phyloP scores from a whole-genome alignment of 2,888 invertebrate species.

The Acrobasis repandana region DNA sequence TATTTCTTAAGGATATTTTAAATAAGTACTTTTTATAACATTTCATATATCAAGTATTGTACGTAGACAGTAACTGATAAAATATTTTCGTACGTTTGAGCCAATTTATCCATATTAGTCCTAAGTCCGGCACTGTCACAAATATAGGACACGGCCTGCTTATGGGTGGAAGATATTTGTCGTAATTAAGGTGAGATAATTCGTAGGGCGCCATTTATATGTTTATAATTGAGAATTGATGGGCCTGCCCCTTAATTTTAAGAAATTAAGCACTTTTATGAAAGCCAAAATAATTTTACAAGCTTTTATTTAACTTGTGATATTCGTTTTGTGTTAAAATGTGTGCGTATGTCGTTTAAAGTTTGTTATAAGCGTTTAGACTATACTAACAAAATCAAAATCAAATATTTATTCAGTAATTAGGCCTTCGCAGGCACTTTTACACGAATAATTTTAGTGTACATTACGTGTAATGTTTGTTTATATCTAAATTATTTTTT shows the following conservation, averaged over 20 bases:
- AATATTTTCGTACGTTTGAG: neutral
- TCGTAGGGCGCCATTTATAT: constrained; percentile 11
- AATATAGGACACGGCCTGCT: constrained; percentile 24
- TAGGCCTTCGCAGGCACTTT: too few relatives aligned
- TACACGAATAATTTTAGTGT: too few relatives aligned
- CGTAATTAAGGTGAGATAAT: constrained; percentile 37
- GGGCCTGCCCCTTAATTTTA: neutral
- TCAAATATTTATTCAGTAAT: too few relatives aligned
- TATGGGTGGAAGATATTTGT: constrained; percentile 39
- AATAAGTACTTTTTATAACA: too few relatives aligned
- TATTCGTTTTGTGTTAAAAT: neutral
- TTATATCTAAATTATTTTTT: too few relatives aligned
- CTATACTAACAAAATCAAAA: too few relatives aligned
- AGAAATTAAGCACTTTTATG: neutral
- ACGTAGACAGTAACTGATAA: too few relatives aligned
- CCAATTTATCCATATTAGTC: neutral
- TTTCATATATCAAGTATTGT: too few relatives aligned
- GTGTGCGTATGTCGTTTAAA: too few relatives aligned
- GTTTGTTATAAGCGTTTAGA: too few relatives aligned
- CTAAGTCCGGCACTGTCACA: constrained; percentile 33
- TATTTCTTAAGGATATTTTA: too few relatives aligned
- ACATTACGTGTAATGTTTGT: too few relatives aligned
- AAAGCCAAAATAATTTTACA: neutral
- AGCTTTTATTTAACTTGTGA: neutral
- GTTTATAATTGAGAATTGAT: constrained; percentile 10